Evolutionary conservation across 1,140 invertebrate species (phyloP), one percentile per base, ranked within the genome.

Genomic region (Bactericera cockerelli): DNA sequence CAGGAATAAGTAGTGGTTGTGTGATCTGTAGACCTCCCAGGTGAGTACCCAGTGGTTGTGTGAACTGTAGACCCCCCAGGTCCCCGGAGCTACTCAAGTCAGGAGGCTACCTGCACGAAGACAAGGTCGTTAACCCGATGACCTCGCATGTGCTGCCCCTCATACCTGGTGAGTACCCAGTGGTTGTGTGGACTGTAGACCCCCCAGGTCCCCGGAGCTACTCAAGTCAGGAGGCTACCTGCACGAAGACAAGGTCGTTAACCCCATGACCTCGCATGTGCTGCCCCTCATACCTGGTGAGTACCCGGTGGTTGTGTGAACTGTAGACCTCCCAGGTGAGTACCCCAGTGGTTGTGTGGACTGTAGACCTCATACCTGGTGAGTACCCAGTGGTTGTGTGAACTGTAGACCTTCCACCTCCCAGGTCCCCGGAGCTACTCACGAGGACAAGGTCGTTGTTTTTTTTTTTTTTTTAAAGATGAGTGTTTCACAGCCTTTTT

Each of bases 131-230:
- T 8, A 49, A 49, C 19, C 42, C 42, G 22, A 22, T 22, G 42
- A 49, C n/a, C 22, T 4, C 6, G 3, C 42, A 16, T 49, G 42
- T 49, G 42, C 19, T 49, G 19, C 42, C 42, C 8, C 22, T 49
- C n/a, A 49, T 49, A 49, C 42, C 42, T 19, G 42, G 42, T 49
- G n/a, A 49, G 42, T 49, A n/a, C n/a, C n/a, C n/a, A n/a, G n/a
- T n/a, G n/a, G n/a, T n/a, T n/a, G n/a, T n/a, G n/a, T n/a, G n/a
- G n/a, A n/a, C n/a, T 49, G 42, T 49, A 16, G 42, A 49, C n/a
- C 22, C 4, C 42, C 42, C 22, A 49, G 19, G 19, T 49, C 42
- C 8, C 4, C n/a, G n/a, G 3, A 49, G n/a, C 4, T 8, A n/a
- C n/a, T 49, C 3, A 49, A 49, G 19, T n/a, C 3, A 22, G 42